Base-by-base conservation (phyloP, 2,113 vertebrate genomes). In the Malurus melanocephalus region DNA sequence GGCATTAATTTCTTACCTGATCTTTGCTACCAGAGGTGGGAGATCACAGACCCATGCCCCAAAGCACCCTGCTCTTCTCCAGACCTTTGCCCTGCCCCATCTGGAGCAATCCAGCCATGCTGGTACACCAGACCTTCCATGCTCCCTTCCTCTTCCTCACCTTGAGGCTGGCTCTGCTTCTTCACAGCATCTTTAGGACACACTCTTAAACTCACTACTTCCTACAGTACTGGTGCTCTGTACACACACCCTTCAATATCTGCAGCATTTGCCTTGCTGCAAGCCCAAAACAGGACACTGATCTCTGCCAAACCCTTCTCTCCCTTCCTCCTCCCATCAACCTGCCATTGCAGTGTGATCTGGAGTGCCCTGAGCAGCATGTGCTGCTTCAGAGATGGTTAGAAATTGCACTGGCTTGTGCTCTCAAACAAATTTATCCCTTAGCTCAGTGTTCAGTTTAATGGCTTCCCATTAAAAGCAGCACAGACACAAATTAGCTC, bases 381-480 rank as follows among this genome's bases (percentile, higher is more conserved):
- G 0, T 0, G 0, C 57, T 72, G 78, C 81, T 77, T 55, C 80
- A 43, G 53, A 60, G 48, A 40, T 45, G 42, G n/a, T 78, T 51
- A 42, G 75, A 74, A 89, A 69, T 9, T n/a, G 48, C 56, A 74
- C 56, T 43, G 35, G 72, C 40, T 85, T 32, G 0, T 60, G 66
- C 45, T 48, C 77, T 60, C 56, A 28, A 45, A 23, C 45, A 91
- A 74, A 92, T 92, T 92, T 75, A 93, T 88, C 45, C 79, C 59
- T 65, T 18, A 35, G n/a, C 64, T 89, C 83, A 32, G 27, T 43
- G 55, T 26, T 68, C 61, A 60, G 5, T 90, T 73, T 62, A 80
- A 89, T 33, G 43, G 67, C 23, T 93, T 91, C 74, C 80, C 64
- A 94, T 82, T 91, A 84, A 84, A 88, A 74, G 77, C 56, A 74